phyloP scores from a whole-genome alignment of 2,888 invertebrate species.

The Crossocerus cetratus region DNA sequence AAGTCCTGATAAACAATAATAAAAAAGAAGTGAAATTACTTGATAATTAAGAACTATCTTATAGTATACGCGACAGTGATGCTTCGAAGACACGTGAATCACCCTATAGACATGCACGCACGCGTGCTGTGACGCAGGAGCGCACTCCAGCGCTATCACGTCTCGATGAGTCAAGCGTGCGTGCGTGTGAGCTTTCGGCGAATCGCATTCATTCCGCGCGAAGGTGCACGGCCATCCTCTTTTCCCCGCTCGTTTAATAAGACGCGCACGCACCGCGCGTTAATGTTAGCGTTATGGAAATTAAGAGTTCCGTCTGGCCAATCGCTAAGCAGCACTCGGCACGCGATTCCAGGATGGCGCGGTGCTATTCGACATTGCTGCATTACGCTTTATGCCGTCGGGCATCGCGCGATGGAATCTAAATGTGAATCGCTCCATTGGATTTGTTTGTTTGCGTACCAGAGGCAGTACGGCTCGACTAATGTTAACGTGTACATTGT shows the following conservation, averaged over 20 bases:
- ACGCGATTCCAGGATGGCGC: conserved; percentile 38
- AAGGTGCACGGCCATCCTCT: conserved; percentile 52
- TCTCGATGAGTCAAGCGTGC: not conserved
- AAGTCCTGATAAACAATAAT: no score
- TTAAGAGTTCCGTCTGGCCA: conserved; percentile 47
- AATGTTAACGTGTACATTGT: no score
- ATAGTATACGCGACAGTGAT: no score
- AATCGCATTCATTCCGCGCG: conserved; percentile 69
- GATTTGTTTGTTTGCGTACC: no score
- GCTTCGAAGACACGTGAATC: no score
- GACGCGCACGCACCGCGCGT: conserved; percentile 53
- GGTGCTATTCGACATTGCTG: not conserved
- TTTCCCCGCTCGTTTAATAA: conserved; percentile 50
- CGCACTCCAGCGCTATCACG: conserved; percentile 55
- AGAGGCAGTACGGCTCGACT: no score
- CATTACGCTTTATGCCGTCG: not conserved
- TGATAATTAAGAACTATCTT: no score
- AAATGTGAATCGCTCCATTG: no score
- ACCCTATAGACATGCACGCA: conserved; percentile 38
- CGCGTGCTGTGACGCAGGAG: conserved; percentile 40
- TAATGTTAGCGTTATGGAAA: conserved; percentile 46
- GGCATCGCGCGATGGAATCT: no score
- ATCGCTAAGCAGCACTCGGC: conserved; percentile 25
- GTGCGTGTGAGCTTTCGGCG: conserved; percentile 25
- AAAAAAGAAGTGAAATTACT: no score